Evolutionary conservation across 92 coral and sea anemone genomes (phyloP).

Genomic region (Porites lobata): DNA sequence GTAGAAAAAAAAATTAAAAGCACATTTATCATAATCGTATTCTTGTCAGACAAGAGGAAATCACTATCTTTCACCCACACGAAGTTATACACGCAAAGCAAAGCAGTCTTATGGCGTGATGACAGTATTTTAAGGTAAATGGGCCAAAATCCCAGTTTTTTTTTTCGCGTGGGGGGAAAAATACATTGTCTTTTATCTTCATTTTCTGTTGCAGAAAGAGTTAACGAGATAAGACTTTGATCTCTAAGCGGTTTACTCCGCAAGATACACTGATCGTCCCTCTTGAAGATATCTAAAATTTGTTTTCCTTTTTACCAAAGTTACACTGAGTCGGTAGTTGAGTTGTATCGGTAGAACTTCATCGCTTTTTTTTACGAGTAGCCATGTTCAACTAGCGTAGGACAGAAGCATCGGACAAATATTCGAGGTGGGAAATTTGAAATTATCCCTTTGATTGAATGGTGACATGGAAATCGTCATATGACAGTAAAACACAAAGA

Average conservation of each 20-base stretch:
- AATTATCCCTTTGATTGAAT: background rate
- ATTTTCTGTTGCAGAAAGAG: background rate
- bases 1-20: background rate
- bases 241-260: too few relatives aligned
- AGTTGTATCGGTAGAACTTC: background rate
- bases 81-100: constrained; percentile 21
- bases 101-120: background rate
- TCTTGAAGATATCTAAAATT: too few relatives aligned
- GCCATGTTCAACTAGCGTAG: background rate
- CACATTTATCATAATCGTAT: constrained; percentile 15
- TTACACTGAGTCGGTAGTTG: background rate
- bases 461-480: background rate
- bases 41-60: constrained; percentile 3
- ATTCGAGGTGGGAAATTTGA: background rate
- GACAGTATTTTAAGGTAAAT: background rate
- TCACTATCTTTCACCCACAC: constrained; percentile 32
- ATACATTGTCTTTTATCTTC: too few relatives aligned
- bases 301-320: too few relatives aligned
- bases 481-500: background rate
- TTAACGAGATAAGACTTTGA: background rate
- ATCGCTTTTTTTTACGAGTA: background rate
- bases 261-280: too few relatives aligned
- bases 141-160: background rate
- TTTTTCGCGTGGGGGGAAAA: background rate
- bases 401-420: background rate